Evolutionary conservation across 23 tunicate species (phyloP), one percentile per base, ranked within the genome.

Genomic region (Phallusia fumigata): DNA sequence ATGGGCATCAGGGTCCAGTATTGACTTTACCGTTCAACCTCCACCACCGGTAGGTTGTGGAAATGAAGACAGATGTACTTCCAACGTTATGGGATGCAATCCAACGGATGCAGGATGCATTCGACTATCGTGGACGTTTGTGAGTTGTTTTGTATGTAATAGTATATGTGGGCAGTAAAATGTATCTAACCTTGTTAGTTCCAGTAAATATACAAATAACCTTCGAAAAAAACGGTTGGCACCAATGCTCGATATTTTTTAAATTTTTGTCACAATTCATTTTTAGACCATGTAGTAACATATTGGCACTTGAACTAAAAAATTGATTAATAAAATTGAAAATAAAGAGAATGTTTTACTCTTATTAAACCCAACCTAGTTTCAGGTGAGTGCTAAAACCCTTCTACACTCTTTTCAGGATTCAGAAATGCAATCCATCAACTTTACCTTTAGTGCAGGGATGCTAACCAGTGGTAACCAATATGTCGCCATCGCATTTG

Each of bases 401-500:
- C n/a, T n/a, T n/a, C n/a, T 40, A 3, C 8, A 3, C 47, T 40
- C 47, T 5, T 58, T 58, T 22, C 28, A 58, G 69, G 69, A 58
- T 58, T 22, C 26, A 24, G 69, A 8, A 58, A 21, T 24, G 26
- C 11, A 58, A 24, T 21, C 69, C 26, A 58, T 58, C 13, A 24
- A 58, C 28, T 58, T 58, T 16, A 58, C 69, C 16, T 30, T 91
- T 24, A 91, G 91, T 78, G 91, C 91, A 34, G 90, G 96, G 5
- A 53, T 28, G n/a, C 91, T 90, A n/a, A 50, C 10, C 31, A 87
- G 88, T 3, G 30, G 40, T 11, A 16, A 58, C 69, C 82, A 86
- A 52, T 91, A 91, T 32, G 85, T 84, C 13, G 91, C 88, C 22
- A 84, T 87, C 0, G 96, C 88, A 15, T 91, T 91, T 33, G 52